Percentiles rank a stretch among this genome's conserved stretches.
These are phyloP conservation scores for Tetheella fluctuosa DNA, from an alignment of 2,888 invertebrate species.

Conservation along the genomic window DNA sequence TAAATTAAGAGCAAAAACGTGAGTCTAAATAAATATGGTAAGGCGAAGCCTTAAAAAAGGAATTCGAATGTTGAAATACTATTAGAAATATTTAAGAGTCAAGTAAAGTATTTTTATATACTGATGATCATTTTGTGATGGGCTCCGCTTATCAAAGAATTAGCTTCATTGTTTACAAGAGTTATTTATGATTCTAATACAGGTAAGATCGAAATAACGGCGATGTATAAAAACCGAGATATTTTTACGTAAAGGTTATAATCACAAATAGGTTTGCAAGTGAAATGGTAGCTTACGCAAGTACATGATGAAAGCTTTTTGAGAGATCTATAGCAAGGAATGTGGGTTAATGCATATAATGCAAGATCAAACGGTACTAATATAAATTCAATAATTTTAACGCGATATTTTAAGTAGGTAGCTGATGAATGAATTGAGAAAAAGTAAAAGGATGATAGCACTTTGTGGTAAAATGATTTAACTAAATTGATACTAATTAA, in stretches of 20 bases:
- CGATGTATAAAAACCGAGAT: background rate
- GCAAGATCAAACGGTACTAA: background rate
- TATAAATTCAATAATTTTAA: background rate
- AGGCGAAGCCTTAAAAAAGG: too few relatives aligned
- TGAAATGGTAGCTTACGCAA: background rate
- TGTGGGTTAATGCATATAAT: background rate
- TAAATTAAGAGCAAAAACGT: too few relatives aligned
- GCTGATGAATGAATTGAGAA: background rate
- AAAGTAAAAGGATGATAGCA: background rate
- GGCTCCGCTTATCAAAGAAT: too few relatives aligned
- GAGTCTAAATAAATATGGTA: too few relatives aligned
- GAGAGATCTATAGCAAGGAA: background rate
- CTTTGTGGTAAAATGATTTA: background rate
- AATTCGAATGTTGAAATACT: too few relatives aligned
- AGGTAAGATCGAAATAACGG: background rate
- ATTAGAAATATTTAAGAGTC: too few relatives aligned
- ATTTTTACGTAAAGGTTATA: background rate
- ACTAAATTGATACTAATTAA: background rate
- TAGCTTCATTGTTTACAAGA: background rate
- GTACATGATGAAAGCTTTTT: slow-evolving; percentile 6
- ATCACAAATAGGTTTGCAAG: slow-evolving; percentile 2
- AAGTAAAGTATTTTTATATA: too few relatives aligned
- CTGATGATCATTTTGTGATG: too few relatives aligned
- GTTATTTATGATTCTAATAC: background rate
- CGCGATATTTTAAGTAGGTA: background rate